Conservation (phyloP, 2,113 vertebrate genomes). For the Heloderma charlesbogerti region DNA sequence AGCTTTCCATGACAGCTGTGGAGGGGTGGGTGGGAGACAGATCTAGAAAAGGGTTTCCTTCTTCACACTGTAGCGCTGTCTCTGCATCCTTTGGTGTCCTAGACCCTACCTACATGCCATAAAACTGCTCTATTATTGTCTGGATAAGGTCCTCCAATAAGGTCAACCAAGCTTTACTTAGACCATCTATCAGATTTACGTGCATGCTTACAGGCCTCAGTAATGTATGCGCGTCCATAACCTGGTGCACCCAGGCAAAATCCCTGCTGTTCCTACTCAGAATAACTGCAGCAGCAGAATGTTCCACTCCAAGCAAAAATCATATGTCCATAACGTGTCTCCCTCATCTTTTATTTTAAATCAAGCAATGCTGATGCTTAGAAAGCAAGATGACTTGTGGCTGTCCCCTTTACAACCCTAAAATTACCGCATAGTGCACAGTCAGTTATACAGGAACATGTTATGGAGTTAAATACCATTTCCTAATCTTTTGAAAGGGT, state of each 20-base stretch:
- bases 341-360: not conserved
- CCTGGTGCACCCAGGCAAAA: not conserved
- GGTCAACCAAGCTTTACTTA: not conserved
- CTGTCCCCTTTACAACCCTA: not conserved
- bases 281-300: not conserved
- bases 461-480: slow-evolving; percentile 7
- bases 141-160: no score
- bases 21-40: no score
- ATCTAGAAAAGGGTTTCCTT: no score
- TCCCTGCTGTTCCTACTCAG: no score
- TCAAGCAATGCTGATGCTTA: not conserved
- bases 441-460: slow-evolving; percentile 9
- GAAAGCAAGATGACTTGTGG: not conserved
- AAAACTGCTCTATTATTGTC: no score
- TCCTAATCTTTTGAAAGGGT: slow-evolving; percentile 3
- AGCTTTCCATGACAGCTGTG: no score
- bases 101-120: no score
- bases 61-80: no score
- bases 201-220: not conserved
- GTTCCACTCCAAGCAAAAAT: not conserved
- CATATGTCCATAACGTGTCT: not conserved
- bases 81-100: no score
- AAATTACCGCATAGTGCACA: not conserved
- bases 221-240: not conserved
- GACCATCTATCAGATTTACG: not conserved